phyloP scores from a whole-genome alignment of 2,797 vertebrate genomes.

The Austrolebias charrua region DNA sequence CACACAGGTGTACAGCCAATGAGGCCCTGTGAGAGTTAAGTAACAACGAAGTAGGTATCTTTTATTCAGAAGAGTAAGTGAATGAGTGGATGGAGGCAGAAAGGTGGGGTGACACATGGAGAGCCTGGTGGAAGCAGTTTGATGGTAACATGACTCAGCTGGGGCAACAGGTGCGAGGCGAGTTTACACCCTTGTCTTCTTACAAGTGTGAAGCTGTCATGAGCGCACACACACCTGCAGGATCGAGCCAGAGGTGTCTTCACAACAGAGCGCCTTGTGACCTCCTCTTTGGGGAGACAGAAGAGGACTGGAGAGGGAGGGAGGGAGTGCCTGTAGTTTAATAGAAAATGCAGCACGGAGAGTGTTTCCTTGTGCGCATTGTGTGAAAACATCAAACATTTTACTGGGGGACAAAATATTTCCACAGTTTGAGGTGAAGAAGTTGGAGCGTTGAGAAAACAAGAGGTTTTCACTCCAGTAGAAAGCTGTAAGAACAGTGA shows the following conservation, averaged over 20 bases:
- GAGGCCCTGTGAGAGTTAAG: slow-evolving; percentile 66
- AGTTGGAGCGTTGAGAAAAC: not conserved
- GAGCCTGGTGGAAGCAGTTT: slow-evolving; percentile 25
- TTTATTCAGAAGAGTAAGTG: slow-evolving; percentile 41
- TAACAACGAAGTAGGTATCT: slow-evolving; percentile 62
- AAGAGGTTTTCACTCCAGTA: not conserved
- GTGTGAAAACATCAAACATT: too few species aligned
- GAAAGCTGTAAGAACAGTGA: not conserved
- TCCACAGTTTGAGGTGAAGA: not conserved
- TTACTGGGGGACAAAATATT: not conserved
- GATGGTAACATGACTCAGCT: slow-evolving; percentile 63
- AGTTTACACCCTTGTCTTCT: slow-evolving; percentile 51
- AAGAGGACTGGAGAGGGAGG: not conserved
- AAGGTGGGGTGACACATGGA: not conserved
- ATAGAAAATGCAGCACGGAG: not conserved
- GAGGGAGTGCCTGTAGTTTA: not conserved
- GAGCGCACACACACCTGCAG: not conserved
- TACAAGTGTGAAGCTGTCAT: slow-evolving; percentile 31
- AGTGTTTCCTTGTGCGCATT: too few species aligned
- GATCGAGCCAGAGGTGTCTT: slow-evolving; percentile 24
- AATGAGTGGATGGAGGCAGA: slow-evolving; percentile 28
- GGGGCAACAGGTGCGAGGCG: slow-evolving; percentile 60
- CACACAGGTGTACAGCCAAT: slow-evolving; percentile 47
- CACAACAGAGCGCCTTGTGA: slow-evolving; percentile 28
- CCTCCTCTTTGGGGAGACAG: slow-evolving; percentile 12